These are phyloP conservation scores for Ataeniobius toweri DNA, from an alignment of 2,797 vertebrate genomes.

Conservation along the genomic window DNA sequence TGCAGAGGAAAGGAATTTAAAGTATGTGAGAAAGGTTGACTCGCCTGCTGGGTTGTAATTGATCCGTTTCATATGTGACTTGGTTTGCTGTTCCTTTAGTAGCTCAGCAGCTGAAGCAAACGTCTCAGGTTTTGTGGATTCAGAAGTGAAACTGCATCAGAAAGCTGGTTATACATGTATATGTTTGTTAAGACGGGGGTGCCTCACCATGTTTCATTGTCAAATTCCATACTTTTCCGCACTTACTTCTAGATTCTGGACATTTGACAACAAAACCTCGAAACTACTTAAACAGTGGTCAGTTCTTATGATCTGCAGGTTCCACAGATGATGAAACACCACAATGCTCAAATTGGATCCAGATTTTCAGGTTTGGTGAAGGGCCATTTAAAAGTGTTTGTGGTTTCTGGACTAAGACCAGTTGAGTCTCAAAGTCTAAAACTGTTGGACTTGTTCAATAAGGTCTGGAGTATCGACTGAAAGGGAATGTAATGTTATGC, in stretches of 20 bases:
- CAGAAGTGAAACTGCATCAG: not conserved
- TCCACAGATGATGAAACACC: no score
- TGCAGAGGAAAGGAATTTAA: slow-evolving; percentile 40
- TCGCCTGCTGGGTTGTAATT: not conserved
- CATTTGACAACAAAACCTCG: not conserved
- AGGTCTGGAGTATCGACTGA: not conserved
- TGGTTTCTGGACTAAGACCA: not conserved
- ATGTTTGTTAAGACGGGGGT: not conserved
- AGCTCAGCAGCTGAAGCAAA: not conserved
- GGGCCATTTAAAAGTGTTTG: not conserved
- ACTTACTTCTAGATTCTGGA: not conserved
- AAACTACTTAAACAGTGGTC: not conserved
- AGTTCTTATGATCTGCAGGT: no score
- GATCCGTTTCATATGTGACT: not conserved
- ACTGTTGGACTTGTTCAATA: not conserved
- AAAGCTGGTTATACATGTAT: not conserved
- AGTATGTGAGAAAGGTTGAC: not conserved
- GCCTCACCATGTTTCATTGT: not conserved
- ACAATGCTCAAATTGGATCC: not conserved
- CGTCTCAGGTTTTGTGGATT: no score
- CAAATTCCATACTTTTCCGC: not conserved
- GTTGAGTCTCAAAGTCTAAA: not conserved
- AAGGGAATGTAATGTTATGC: no score
- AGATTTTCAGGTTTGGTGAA: not conserved
- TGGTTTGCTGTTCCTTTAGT: no score